Evolutionary conservation across 1,140 invertebrate genomes (phyloP).

Genomic region (Drosophila baimaii): DNA sequence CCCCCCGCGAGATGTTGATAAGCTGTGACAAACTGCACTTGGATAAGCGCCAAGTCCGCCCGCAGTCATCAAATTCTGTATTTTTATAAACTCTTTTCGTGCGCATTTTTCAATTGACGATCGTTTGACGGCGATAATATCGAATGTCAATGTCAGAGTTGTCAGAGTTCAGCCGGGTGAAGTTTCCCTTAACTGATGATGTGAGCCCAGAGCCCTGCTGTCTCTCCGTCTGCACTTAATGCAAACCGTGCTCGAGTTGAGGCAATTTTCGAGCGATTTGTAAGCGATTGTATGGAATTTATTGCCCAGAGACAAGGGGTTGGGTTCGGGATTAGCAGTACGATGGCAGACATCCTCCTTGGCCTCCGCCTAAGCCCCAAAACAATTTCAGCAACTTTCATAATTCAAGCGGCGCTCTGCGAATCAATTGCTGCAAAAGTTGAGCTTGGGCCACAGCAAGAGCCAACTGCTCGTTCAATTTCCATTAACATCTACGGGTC

Average conservation of each 20-base stretch:
- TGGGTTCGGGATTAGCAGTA: constrained; percentile 10
- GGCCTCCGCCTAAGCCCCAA: constrained; percentile 37
- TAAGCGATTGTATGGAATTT: constrained; percentile 71
- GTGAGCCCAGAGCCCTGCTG: constrained; percentile 6
- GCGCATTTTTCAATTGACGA: constrained; percentile 74
- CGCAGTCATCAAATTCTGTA: constrained; percentile 44
- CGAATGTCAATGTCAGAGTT: constrained; percentile 79
- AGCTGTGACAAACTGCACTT: constrained; percentile 79
- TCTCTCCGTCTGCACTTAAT: constrained; percentile 58
- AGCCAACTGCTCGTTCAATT: constrained; percentile 69
- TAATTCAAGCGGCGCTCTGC: constrained; percentile 63
- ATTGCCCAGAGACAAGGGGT: constrained; percentile 33
- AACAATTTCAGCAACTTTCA: constrained; percentile 76
- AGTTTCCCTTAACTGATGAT: constrained; percentile 64
- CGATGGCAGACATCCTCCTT: constrained; percentile 5
- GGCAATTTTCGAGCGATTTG: constrained; percentile 80
- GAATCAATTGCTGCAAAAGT: constrained; percentile 49
- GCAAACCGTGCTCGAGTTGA: constrained; percentile 67
- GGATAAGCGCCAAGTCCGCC: constrained; percentile 40
- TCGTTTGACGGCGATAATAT: constrained; percentile 75
- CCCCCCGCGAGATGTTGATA: constrained; percentile 70
- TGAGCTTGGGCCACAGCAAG: constrained; percentile 41
- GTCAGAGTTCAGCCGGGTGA: constrained; percentile 23
- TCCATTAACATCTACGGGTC: constrained; percentile 70
- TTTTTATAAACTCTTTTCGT: constrained; percentile 68